Conservation (phyloP, 2,113 vertebrate genomes). For the Poecile atricapillus region DNA sequence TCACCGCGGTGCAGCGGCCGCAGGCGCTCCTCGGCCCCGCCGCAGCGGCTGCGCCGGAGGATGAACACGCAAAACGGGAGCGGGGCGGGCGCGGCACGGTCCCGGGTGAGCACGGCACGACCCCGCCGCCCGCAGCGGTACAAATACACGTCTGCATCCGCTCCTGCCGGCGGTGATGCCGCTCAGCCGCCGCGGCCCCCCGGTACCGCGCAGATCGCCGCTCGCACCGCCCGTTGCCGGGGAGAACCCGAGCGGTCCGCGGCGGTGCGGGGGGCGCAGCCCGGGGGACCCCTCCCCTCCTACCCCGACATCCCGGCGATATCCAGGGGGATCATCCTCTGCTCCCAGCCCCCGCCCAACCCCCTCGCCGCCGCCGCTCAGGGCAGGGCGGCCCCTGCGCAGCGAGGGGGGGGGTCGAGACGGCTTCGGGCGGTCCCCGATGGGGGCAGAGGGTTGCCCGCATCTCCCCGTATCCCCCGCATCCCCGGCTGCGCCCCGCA, state of each 20-base stretch:
- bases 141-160: neutral
- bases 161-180: neutral
- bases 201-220: neutral
- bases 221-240: neutral
- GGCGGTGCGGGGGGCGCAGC: neutral
- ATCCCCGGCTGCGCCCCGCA: neutral
- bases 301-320: neutral
- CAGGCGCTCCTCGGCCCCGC: neutral
- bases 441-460: neutral
- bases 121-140: neutral
- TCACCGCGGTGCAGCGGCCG: neutral
- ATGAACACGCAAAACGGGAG: slow-evolving; percentile 16
- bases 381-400: neutral
- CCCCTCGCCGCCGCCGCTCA: neutral
- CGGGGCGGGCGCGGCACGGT: neutral
- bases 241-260: neutral
- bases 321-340: neutral
- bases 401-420: neutral
- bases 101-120: neutral
- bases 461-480: neutral
- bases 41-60: neutral
- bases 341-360: neutral
- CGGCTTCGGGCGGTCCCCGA: neutral
- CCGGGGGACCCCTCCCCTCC: too few relatives aligned
- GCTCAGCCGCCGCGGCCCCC: neutral